phyloP scores from a whole-genome alignment of 30 jellyfish, hydroid and myxozoan genomes.

The Aurelia sp. region DNA sequence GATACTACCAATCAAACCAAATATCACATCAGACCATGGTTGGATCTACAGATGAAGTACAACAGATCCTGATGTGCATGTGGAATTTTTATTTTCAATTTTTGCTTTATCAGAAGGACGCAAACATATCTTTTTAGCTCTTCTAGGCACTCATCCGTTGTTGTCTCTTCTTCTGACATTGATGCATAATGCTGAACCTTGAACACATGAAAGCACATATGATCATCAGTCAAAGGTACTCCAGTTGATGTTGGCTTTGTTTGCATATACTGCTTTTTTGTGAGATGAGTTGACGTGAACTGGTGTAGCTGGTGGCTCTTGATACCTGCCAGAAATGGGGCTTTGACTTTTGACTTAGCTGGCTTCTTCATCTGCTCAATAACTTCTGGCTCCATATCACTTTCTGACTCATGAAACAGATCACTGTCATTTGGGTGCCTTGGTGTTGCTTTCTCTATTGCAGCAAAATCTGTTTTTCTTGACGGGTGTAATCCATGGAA shows the following conservation, averaged over 20 bases:
- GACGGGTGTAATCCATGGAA: too few species aligned
- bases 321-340: constrained; percentile 4
- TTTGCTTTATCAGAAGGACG: too few species aligned
- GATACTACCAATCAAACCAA: too few species aligned
- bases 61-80: too few species aligned
- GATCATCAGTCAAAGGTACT: not conserved
- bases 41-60: too few species aligned
- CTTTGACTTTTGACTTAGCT: not conserved
- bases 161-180: too few species aligned
- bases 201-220: constrained; percentile 3
- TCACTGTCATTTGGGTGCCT: constrained; percentile 4
- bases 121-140: too few species aligned
- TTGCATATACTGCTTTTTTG: not conserved
- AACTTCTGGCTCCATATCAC: constrained; percentile 6
- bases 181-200: not conserved
- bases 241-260: not conserved
- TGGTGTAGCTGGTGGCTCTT: constrained; percentile 11
- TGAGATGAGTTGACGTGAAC: not conserved
- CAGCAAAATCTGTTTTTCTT: too few species aligned
- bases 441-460: constrained; percentile 11
- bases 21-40: too few species aligned
- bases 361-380: constrained; percentile 21
- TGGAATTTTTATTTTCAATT: too few species aligned
- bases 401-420: too few species aligned
- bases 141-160: too few species aligned